phyloP scores from a whole-genome alignment of 2,113 vertebrate species.

The Dendropsophus ebraccatus region DNA sequence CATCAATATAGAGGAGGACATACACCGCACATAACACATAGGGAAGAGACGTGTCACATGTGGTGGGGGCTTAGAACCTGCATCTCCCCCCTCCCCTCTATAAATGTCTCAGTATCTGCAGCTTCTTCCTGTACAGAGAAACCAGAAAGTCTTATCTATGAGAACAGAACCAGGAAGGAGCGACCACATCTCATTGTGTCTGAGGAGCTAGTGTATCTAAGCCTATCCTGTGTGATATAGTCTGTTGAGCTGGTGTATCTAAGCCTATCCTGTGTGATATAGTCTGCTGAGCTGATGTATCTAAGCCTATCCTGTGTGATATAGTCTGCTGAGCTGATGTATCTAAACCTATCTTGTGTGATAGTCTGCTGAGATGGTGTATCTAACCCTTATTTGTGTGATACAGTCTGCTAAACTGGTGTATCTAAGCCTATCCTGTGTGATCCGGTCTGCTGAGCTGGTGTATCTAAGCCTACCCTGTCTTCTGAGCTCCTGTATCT shows the following conservation, averaged over 20 bases:
- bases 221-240: neutral
- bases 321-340: neutral
- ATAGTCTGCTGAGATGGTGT: neutral
- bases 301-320: neutral
- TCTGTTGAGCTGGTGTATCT: neutral
- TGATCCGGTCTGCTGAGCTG: neutral
- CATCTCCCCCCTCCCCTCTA: no score
- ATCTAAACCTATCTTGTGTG: neutral
- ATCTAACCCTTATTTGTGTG: neutral
- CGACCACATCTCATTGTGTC: neutral
- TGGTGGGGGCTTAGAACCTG: no score
- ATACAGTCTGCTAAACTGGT: neutral
- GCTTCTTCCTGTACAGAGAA: neutral
- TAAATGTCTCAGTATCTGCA: neutral
- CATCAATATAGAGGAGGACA: no score
- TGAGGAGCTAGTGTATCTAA: neutral
- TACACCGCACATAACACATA: no score
- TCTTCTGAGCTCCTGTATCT: neutral
- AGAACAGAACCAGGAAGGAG: neutral
- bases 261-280: neutral
- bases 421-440: neutral
- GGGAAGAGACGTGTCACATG: no score
- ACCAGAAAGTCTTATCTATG: neutral
- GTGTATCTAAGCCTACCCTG: constrained; percentile 3
- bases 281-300: neutral